A percentile compares a stretch with the other conserved stretches of the same genome.
Conservation (phyloP, 1,140 invertebrate genomes). For the Euura saliciscinereae region DNA sequence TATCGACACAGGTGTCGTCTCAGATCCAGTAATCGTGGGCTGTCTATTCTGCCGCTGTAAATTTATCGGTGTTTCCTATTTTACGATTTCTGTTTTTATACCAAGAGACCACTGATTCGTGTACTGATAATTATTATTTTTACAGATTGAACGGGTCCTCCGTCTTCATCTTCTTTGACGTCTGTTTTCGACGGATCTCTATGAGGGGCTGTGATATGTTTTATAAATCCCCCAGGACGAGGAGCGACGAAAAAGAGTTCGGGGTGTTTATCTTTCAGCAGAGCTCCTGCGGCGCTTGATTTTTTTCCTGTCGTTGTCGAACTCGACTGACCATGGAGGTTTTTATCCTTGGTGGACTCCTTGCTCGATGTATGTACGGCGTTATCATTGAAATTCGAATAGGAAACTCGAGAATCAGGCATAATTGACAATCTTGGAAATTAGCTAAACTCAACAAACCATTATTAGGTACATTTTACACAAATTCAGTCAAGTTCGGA, state of each 20-base stretch:
- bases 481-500: too few relatives aligned
- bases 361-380: neutral
- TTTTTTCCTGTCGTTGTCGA: neutral
- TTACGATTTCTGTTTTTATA: too few relatives aligned
- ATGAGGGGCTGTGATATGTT: neutral
- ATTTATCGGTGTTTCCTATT: neutral
- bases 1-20: neutral
- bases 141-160: neutral
- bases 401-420: neutral
- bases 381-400: neutral
- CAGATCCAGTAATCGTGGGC: neutral
- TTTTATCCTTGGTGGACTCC: neutral
- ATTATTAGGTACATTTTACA: too few relatives aligned
- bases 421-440: neutral
- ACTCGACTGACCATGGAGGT: neutral
- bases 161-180: neutral
- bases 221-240: neutral
- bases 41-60: neutral
- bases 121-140: too few relatives aligned
- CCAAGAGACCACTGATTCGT: too few relatives aligned
- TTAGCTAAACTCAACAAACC: too few relatives aligned
- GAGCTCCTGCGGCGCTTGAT: neutral
- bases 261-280: neutral
- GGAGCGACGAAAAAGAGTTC: neutral
- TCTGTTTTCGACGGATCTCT: neutral